Evolutionary conservation across 2,797 vertebrate genomes (phyloP).

Genomic region (Parauchenoglanis punctatus): DNA sequence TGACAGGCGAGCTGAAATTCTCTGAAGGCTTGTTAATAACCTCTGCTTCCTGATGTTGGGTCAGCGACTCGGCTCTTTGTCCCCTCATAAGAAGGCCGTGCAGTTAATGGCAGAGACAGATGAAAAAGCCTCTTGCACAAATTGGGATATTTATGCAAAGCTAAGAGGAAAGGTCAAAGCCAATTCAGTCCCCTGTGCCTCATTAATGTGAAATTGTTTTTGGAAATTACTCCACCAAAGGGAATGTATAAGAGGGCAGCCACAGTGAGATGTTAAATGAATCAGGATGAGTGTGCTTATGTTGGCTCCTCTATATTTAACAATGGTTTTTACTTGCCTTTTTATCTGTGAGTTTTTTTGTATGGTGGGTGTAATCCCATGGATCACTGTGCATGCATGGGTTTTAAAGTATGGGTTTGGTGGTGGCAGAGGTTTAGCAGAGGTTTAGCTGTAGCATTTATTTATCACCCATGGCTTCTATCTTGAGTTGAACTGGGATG

Average conservation of each 20-base stretch:
- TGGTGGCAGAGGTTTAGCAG: not conserved
- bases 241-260: slow-evolving; percentile 28
- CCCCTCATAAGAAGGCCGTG: slow-evolving; percentile 47
- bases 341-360: not conserved
- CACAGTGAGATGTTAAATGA: not conserved
- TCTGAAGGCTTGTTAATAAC: slow-evolving; percentile 39
- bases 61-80: slow-evolving; percentile 45
- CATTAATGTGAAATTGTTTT: slow-evolving; percentile 64
- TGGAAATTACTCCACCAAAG: slow-evolving; percentile 43
- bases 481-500: not conserved
- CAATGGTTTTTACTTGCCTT: not conserved
- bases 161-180: slow-evolving; percentile 64
- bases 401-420: not conserved
- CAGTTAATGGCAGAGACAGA: slow-evolving; percentile 56
- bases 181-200: slow-evolving; percentile 56
- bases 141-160: slow-evolving; percentile 55
- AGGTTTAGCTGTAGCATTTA: not conserved
- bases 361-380: not conserved
- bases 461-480: not conserved
- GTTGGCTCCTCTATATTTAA: not conserved
- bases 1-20: slow-evolving; percentile 27
- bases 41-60: slow-evolving; percentile 27
- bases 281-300: not conserved
- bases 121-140: slow-evolving; percentile 55
- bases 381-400: not conserved